Evolutionary conservation across 2,113 vertebrate genomes (phyloP).

Genomic region (Bufo bufo): DNA sequence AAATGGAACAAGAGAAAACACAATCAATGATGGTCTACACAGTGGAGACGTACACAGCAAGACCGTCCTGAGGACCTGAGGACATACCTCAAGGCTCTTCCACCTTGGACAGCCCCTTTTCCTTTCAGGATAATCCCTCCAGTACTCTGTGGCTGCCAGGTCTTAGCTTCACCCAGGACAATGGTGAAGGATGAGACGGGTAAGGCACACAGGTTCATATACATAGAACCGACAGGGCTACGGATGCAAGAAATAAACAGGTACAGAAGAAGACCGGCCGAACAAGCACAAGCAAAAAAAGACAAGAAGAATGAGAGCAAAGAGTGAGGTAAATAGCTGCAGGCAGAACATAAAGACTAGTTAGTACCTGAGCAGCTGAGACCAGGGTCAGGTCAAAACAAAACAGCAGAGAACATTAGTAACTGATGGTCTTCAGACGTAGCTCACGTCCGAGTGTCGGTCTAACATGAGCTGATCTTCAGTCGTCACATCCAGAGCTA

Average conservation of each 20-base stretch:
- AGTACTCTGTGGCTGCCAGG: slow-evolving; percentile 39
- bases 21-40: not conserved
- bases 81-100: slow-evolving; percentile 27
- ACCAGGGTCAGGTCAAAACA: slow-evolving; percentile 7
- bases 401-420: not conserved
- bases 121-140: slow-evolving; percentile 33
- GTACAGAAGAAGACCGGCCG: slow-evolving; percentile 7
- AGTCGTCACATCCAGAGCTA: no score
- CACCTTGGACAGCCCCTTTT: slow-evolving; percentile 24
- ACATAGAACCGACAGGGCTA: slow-evolving; percentile 10
- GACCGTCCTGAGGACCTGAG: slow-evolving; percentile 31
- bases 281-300: not conserved
- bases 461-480: no score
- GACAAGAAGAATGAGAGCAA: not conserved
- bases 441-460: no score
- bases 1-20: no score
- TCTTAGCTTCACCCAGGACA: slow-evolving; percentile 29
- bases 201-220: slow-evolving; percentile 29
- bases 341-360: not conserved
- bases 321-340: no score
- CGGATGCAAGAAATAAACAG: slow-evolving; percentile 30
- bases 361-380: slow-evolving; percentile 20
- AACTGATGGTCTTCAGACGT: not conserved
- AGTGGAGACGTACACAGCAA: no score
- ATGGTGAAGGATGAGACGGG: slow-evolving; percentile 34